These are phyloP conservation scores for Stegostoma tigrinum DNA, from an alignment of 2,113 vertebrate genomes.

Conservation along the genomic window DNA sequence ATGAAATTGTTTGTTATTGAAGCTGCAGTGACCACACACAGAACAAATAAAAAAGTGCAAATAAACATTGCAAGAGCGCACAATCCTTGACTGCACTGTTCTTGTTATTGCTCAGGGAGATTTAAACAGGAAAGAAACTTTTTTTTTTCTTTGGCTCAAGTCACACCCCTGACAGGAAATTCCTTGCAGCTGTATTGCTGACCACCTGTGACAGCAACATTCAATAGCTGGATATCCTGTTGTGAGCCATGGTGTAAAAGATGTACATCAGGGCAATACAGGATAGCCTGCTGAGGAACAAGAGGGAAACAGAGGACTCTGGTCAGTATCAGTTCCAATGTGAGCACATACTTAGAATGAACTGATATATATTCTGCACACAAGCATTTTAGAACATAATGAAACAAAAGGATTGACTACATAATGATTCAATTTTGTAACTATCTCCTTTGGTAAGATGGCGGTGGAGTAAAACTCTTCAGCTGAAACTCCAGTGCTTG, in stretches of 20 bases:
- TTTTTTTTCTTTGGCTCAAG: slow-evolving; percentile 65
- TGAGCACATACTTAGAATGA: neutral
- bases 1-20: neutral
- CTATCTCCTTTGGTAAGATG: neutral
- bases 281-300: slow-evolving; percentile 47
- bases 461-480: no score
- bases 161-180: slow-evolving; percentile 61
- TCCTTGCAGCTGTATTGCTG: slow-evolving; percentile 64
- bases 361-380: neutral
- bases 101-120: slow-evolving; percentile 55
- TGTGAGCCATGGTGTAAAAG: slow-evolving; percentile 45
- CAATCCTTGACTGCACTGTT: slow-evolving; percentile 40
- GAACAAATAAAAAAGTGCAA: slow-evolving; percentile 41
- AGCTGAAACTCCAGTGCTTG: no score
- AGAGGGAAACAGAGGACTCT: slow-evolving; percentile 47
- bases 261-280: slow-evolving; percentile 50
- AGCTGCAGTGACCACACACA: neutral
- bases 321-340: neutral
- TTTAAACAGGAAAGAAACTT: slow-evolving; percentile 58
- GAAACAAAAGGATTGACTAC: neutral
- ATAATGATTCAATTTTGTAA: neutral
- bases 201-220: slow-evolving; percentile 66
- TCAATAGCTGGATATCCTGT: slow-evolving; percentile 92
- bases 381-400: neutral
- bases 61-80: slow-evolving; percentile 44